phyloP scores from a whole-genome alignment of 2,113 vertebrate genomes.

The Paralichthys olivaceus region DNA sequence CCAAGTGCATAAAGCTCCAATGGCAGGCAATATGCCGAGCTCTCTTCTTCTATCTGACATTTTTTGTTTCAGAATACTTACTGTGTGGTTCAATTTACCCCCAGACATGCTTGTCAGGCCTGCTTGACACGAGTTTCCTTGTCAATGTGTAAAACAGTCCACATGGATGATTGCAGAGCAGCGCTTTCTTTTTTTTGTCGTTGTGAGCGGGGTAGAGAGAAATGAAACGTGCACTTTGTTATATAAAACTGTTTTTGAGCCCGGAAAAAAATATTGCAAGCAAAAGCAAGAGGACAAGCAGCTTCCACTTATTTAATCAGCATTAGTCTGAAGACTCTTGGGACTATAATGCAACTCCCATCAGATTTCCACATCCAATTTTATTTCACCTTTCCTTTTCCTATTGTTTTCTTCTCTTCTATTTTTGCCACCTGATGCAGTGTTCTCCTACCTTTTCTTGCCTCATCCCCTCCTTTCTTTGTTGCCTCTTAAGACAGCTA shows the following conservation, averaged over 20 bases:
- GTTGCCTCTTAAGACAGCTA: constrained; percentile 52
- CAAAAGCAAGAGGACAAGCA: constrained; percentile 26
- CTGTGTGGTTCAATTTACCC: constrained; percentile 69
- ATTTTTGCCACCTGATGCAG: constrained; percentile 1
- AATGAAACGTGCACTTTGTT: constrained; percentile 39
- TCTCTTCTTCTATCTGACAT: constrained; percentile 70
- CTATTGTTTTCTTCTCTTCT: constrained; percentile 19
- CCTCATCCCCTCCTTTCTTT: constrained; percentile 8
- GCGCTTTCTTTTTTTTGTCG: constrained; percentile 52
- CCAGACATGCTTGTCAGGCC: constrained; percentile 65
- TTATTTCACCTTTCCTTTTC: constrained; percentile 20
- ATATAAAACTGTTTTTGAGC: neutral
- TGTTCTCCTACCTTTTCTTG: constrained; percentile 6
- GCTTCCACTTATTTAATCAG: constrained; percentile 44
- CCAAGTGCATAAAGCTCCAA: constrained; percentile 67
- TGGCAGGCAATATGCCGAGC: constrained; percentile 66
- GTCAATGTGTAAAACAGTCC: constrained; percentile 69
- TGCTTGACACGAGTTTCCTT: constrained; percentile 59
- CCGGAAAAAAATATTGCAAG: constrained; percentile 18
- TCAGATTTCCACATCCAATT: constrained; percentile 15
- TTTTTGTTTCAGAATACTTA: constrained; percentile 72
- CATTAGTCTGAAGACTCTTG: constrained; percentile 23
- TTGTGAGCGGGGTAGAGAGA: constrained; percentile 38
- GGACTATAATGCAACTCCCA: constrained; percentile 14
- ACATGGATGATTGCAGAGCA: constrained; percentile 69